Percentiles rank a stretch among this genome's conserved stretches.
Conservation (phyloP, 2,797 vertebrate genomes). For the Dermochelys coriacea region DNA sequence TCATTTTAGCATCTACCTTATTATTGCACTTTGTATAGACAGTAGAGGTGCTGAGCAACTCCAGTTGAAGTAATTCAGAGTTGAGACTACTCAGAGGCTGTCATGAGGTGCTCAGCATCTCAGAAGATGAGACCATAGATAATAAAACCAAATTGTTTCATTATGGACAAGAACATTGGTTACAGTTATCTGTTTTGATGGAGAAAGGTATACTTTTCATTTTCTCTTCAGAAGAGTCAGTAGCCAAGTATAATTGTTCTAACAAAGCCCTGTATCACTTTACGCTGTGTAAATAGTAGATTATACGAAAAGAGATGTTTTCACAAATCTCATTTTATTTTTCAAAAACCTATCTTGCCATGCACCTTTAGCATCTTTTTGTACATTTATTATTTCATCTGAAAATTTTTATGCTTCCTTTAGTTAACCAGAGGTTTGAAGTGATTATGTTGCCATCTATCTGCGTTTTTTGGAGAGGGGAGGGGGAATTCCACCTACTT, state of each 20-base stretch:
- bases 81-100: not conserved
- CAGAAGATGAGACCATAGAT: not conserved
- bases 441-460: not conserved
- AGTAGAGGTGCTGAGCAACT: not conserved
- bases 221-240: not conserved
- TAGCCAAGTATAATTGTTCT: not conserved
- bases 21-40: not conserved
- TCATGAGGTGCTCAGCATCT: not conserved
- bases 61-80: not conserved
- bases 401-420: not conserved
- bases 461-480: too few species aligned
- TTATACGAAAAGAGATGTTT: not conserved
- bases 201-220: not conserved
- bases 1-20: not conserved
- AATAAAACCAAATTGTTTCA: not conserved
- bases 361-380: not conserved
- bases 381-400: not conserved
- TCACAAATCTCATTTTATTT: not conserved
- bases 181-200: not conserved
- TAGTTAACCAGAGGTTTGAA: not conserved
- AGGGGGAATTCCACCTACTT: too few species aligned
- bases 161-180: not conserved
- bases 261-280: not conserved
- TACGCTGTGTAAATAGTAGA: not conserved
- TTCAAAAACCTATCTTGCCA: not conserved